A percentile compares a stretch with the other conserved stretches of the same genome.
These are phyloP conservation scores for Potamarius usumacintae DNA, from an alignment of 2,113 vertebrate species.

Conservation along the genomic window DNA sequence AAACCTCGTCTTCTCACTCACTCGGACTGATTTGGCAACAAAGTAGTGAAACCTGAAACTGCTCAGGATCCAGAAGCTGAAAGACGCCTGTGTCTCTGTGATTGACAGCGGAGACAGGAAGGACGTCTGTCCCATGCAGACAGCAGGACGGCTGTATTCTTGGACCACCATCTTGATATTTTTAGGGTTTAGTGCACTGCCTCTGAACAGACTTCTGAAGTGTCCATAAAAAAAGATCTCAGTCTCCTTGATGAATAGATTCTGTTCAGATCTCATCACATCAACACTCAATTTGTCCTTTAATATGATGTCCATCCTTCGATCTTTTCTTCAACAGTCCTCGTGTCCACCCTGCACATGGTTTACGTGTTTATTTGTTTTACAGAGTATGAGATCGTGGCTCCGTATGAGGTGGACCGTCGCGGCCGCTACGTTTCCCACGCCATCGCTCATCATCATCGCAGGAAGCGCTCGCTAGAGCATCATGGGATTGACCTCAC, in stretches of 20 bases:
- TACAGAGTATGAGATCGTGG: constrained; percentile 83
- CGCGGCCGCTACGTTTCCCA: constrained; percentile 78
- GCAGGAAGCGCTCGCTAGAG: constrained; percentile 64
- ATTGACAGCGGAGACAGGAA: constrained; percentile 18
- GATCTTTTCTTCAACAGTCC: background rate
- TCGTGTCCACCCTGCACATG: background rate
- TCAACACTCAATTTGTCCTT: background rate
- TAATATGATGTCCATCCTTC: background rate
- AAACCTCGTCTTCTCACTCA: too few species aligned
- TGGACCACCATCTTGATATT: background rate
- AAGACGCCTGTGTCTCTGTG: background rate
- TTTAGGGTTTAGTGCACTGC: background rate
- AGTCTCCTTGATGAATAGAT: background rate
- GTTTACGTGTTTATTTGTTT: constrained; percentile 1
- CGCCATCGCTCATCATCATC: constrained; percentile 74
- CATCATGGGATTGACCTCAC: constrained; percentile 13
- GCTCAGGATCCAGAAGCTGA: background rate
- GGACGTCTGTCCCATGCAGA: background rate
- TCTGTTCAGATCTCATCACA: background rate
- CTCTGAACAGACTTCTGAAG: background rate
- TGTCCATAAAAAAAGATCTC: background rate
- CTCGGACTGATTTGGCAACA: constrained; percentile 6
- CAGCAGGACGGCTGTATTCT: background rate
- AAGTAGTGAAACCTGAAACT: background rate
- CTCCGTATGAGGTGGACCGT: constrained; percentile 80